Base-by-base conservation (phyloP, 2,888 invertebrate species). In the Taphrorychus bicolor region DNA sequence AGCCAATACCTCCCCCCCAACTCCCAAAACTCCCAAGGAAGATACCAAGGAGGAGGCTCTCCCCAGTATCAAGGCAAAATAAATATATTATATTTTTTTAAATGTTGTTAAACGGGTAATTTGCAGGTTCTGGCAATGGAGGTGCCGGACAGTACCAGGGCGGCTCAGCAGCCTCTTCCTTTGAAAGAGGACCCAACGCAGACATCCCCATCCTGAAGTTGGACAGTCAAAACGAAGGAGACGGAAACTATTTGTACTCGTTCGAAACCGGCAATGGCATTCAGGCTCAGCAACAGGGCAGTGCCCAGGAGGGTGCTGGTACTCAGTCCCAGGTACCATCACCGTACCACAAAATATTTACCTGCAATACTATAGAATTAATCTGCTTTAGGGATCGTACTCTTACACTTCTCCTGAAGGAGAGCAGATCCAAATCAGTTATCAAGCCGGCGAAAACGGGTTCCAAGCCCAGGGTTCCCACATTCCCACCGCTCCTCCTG, bases 241-340 rank as follows among this genome's bases (percentile, higher is more conserved):
- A 77, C 24, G 76, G 76, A 23, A 73, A 72, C 62, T 79, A 78
- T 71, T 75, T 75, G 65, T 78, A 63, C 71, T 82, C 81, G 56
- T 87, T 86, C 67, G 87, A 87, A 79, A 86, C 87, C n/a, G 87
- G 86, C 18, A 85, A 87, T 74, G 87, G 86, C 42, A 86, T 86
- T 71, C 77, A 78, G 18, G 85, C 76, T 32, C 74, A 76, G 69
- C 76, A 77, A 73, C 75, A 76, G 63, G 77, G 77, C 9, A 48
- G n/a, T 45, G 66, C 69, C 9, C 63, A 66, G 0, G 69, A 66
- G 24, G 71, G 69, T 21, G 79, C 77, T 48, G 74, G 74, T 32
- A 75, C 73, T 54, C 72, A 73, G 51, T 77, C 78, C 4, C 77
- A 79, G 61, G 69, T 69, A 66, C 1, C 14, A 45, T 5, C 1